Evolutionary conservation across 2,113 vertebrate genomes (phyloP), one percentile per base, ranked within the genome.

Genomic region (Prionailurus bengalensis): DNA sequence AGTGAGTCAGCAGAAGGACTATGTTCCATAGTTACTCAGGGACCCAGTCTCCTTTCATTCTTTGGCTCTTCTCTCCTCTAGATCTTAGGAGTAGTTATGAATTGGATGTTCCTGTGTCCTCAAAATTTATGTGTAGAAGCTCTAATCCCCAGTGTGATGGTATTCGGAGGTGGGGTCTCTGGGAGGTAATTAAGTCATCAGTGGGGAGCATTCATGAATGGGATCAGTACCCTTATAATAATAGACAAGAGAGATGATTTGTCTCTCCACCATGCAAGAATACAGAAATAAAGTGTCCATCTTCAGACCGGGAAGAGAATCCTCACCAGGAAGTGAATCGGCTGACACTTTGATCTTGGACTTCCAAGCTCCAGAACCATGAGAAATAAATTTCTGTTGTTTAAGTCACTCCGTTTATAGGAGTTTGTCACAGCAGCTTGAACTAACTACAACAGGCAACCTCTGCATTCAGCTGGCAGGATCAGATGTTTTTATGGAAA

Each of bases 401-500:
- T 88, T 39, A 73, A 21, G 51, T 39, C n/a, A 73, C 51, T 80
- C 23, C 29, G 63, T 70, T 55, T 70, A 94, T 87, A 29, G 36
- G 45, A 58, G 87, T 70, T 88, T 70, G 73, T 94, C 88, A 94
- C 29, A 27, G 7, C 73, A 80, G 10, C 36, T 80, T 94, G 36
- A 70, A 12, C 36, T 76, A 16, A 42, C 51, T 93, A 93, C 63
- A n/a, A 84, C 7, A 51, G 42, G 53, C 42, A 84, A 51, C 15
- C 21, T 92, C 45, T 61, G 2, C 27, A 92, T 97, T 86, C 63
- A 89, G 17, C 19, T 58, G 53, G 11, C 21, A 84, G 25, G 25
- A 89, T 92, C 31, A 92, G 94, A 92, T 79, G 48, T 33, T 17
- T 95, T 61, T 70, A 63, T 84, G 17, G 61, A 73, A 84, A 89